Evolutionary conservation across 2,797 vertebrate species (phyloP).

Genomic region (Psittacula derbiana): DNA sequence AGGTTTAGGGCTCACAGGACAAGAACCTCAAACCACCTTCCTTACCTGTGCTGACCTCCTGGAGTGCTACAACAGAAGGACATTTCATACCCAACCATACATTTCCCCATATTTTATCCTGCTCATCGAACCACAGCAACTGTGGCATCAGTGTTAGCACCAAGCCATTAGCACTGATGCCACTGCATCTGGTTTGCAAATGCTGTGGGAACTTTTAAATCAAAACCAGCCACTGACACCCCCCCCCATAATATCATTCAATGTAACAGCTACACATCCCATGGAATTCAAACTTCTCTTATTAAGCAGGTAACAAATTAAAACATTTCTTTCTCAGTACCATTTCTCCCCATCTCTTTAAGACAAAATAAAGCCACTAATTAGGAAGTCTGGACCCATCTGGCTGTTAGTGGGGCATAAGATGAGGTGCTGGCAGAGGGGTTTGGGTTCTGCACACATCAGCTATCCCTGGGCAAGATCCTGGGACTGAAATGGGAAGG

Average conservation of each 20-base stretch:
- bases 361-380: neutral
- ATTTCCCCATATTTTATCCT: neutral
- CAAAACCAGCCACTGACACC: neutral
- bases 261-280: rapidly evolving
- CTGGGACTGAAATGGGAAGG: neutral
- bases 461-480: neutral
- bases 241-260: neutral
- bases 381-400: neutral
- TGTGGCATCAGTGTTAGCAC: neutral
- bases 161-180: rapidly evolving
- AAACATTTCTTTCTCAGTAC: neutral
- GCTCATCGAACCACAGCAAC: rapidly evolving
- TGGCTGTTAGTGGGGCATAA: neutral
- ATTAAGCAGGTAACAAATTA: neutral
- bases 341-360: slow-evolving; percentile 29
- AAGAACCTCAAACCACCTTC: neutral
- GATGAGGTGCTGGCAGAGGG: neutral
- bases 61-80: neutral
- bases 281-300: neutral
- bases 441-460: neutral
- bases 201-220: neutral
- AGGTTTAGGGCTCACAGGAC: rapidly evolving
- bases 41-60: neutral
- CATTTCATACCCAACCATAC: neutral
- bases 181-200: neutral